phyloP scores from a whole-genome alignment of 2,113 vertebrate genomes.

The Zingel zingel region DNA sequence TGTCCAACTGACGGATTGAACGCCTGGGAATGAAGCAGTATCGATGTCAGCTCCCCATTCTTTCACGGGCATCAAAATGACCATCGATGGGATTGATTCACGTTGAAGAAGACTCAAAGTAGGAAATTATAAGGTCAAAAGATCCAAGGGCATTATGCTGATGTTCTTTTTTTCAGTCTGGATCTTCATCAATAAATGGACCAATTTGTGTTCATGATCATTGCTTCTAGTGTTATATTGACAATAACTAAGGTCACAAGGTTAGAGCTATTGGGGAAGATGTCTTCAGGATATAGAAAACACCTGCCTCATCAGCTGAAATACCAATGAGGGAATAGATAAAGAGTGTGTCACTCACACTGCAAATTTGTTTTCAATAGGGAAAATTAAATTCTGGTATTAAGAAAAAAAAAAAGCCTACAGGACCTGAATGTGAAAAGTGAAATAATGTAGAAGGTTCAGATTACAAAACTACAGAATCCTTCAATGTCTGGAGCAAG shows the following conservation, averaged over 20 bases:
- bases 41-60: conserved; percentile 17
- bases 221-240: background rate
- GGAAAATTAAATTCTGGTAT: background rate
- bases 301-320: conserved; percentile 1
- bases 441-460: background rate
- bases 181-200: conserved; percentile 12
- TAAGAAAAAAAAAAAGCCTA: background rate
- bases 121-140: conserved; percentile 50
- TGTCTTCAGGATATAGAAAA: background rate
- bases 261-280: conserved; percentile 8
- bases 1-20: conserved; percentile 47
- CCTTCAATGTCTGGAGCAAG: background rate
- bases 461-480: background rate
- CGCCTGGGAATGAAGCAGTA: conserved; percentile 22
- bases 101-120: background rate
- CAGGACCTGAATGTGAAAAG: background rate
- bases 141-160: conserved; percentile 27
- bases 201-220: conserved; percentile 8
- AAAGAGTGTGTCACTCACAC: background rate
- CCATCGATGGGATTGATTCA: conserved; percentile 54
- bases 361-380: background rate
- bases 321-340: background rate
- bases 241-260: conserved; percentile 20
- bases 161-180: background rate
- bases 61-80: background rate